Conservation (phyloP, 2,888 invertebrate genomes). For the Drosophila picticornis region DNA sequence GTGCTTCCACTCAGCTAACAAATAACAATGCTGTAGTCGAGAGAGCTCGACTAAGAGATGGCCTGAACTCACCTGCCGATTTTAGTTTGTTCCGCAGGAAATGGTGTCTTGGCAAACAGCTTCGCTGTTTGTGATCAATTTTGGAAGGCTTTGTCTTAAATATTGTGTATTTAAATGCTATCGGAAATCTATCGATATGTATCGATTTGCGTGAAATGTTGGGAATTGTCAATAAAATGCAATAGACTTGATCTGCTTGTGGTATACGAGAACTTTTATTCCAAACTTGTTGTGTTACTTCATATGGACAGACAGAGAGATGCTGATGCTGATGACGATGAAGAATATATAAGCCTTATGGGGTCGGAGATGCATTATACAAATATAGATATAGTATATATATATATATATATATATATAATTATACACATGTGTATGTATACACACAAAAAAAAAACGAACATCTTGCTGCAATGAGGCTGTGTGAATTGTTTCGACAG, state of each 20-base stretch:
- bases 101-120: neutral
- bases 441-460: neutral
- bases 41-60: neutral
- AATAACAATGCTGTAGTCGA: neutral
- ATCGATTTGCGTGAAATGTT: neutral
- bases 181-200: neutral
- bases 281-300: neutral
- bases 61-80: neutral
- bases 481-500: constrained; percentile 54
- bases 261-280: neutral
- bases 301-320: neutral
- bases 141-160: neutral
- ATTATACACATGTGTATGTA: neutral
- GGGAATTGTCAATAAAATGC: neutral
- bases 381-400: neutral
- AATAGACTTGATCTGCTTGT: neutral
- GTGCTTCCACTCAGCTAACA: neutral
- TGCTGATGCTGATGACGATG: neutral
- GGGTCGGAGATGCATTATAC: too few species aligned
- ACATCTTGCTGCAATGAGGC: constrained; percentile 33
- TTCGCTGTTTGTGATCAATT: neutral
- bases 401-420: neutral
- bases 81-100: neutral
- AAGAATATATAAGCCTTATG: neutral
- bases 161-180: neutral